phyloP scores from a whole-genome alignment of 2,888 invertebrate genomes.

The Trissolcus japonicus region DNA sequence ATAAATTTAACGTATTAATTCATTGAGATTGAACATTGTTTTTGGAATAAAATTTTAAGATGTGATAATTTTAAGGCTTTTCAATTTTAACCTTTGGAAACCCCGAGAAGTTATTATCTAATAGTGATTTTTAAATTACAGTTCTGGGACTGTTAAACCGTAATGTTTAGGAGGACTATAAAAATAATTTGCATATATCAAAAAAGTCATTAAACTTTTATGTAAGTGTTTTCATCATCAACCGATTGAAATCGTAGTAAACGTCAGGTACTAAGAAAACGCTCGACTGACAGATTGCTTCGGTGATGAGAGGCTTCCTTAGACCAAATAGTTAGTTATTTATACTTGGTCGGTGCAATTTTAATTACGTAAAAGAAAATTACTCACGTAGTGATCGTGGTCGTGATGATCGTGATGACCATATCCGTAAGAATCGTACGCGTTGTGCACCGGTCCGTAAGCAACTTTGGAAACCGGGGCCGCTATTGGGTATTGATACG shows the following conservation, averaged over 20 bases:
- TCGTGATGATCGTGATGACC: conserved; percentile 51
- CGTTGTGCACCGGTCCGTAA: conserved; percentile 52
- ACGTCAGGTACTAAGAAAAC: conserved; percentile 8
- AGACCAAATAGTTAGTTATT: conserved; percentile 21
- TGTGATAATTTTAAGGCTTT: too few species aligned
- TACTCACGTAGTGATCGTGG: conserved; percentile 64
- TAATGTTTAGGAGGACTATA: not conserved
- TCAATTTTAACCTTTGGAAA: too few species aligned
- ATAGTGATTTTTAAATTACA: too few species aligned
- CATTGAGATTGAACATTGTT: too few species aligned
- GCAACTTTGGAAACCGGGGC: conserved; percentile 59
- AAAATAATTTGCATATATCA: conserved; percentile 7
- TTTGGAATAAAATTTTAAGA: too few species aligned
- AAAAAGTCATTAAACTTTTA: conserved; percentile 30
- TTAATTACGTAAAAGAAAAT: conserved; percentile 43
- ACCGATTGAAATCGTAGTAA: conserved; percentile 26
- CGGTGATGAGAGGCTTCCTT: conserved; percentile 24
- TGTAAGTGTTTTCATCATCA: conserved; percentile 23
- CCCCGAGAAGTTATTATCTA: too few species aligned
- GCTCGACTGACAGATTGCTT: conserved; percentile 15
- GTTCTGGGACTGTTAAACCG: too few species aligned
- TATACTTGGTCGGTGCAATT: conserved; percentile 25
- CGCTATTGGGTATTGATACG: conserved; percentile 51
- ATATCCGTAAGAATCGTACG: conserved; percentile 55
- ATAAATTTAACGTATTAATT: too few species aligned